Conservation (phyloP, 2,888 invertebrate genomes). For the Eupithecia insigniata region DNA sequence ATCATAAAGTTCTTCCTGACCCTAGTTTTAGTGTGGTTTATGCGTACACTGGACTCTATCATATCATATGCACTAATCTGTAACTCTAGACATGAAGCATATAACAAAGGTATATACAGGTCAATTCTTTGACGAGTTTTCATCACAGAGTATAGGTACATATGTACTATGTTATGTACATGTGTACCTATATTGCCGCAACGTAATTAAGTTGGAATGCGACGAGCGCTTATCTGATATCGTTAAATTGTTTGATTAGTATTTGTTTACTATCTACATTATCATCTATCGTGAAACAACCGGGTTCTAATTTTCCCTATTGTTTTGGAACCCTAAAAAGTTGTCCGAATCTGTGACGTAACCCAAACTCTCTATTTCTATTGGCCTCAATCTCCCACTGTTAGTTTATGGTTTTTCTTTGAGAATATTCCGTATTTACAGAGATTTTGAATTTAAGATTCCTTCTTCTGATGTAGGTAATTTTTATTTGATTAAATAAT, state of each 20-base stretch:
- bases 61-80: not conserved
- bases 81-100: not conserved
- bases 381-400: not conserved
- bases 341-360: not conserved
- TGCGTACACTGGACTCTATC: not conserved
- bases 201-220: constrained; percentile 37
- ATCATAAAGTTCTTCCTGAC: not conserved
- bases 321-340: not conserved
- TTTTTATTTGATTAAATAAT: no score
- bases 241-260: constrained; percentile 52
- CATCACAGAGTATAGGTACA: not conserved
- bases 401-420: no score
- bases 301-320: not conserved
- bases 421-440: no score
- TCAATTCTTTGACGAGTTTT: not conserved
- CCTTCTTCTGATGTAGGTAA: no score
- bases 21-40: not conserved
- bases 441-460: no score
- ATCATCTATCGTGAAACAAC: constrained; percentile 43
- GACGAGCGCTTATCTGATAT: constrained; percentile 55
- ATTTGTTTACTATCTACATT: constrained; percentile 53
- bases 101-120: no score
- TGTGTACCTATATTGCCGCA: not conserved
- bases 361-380: not conserved
- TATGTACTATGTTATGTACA: no score